These are phyloP conservation scores for Notodromas monacha DNA, from an alignment of 2,888 invertebrate species.

Conservation along the genomic window DNA sequence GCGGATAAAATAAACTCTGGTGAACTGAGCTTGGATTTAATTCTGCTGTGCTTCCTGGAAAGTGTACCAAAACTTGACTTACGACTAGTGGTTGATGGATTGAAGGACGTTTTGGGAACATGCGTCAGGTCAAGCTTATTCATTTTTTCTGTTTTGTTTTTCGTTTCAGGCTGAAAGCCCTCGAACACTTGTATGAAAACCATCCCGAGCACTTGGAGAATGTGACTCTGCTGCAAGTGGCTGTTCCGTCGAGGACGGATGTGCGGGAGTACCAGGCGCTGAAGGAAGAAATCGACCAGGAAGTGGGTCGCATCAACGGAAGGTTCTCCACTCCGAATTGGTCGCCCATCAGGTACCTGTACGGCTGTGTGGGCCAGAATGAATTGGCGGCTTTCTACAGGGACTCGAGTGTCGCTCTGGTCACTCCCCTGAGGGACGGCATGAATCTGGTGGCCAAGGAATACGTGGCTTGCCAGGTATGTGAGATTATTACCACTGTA, in stretches of 20 bases:
- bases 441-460: slow-evolving; percentile 80
- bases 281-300: slow-evolving; percentile 48
- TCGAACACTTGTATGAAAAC: slow-evolving; percentile 41
- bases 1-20: no score
- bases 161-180: no score
- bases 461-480: slow-evolving; percentile 68
- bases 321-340: slow-evolving; percentile 43
- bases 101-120: no score
- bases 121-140: no score
- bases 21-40: no score
- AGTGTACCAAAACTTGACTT: no score
- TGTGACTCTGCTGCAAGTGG: slow-evolving; percentile 14
- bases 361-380: slow-evolving; percentile 16
- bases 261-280: slow-evolving; percentile 63
- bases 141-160: no score
- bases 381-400: slow-evolving; percentile 17
- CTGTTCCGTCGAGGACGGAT: slow-evolving; percentile 36
- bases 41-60: no score
- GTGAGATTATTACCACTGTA: no score
- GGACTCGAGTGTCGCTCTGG: slow-evolving; percentile 26
- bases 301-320: slow-evolving; percentile 17
- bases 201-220: slow-evolving; percentile 46
- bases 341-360: slow-evolving; percentile 37
- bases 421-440: slow-evolving; percentile 54
- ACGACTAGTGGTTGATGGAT: no score